These are phyloP conservation scores for Panthera leo DNA, from an alignment of 2,113 vertebrate genomes.

Conservation along the genomic window DNA sequence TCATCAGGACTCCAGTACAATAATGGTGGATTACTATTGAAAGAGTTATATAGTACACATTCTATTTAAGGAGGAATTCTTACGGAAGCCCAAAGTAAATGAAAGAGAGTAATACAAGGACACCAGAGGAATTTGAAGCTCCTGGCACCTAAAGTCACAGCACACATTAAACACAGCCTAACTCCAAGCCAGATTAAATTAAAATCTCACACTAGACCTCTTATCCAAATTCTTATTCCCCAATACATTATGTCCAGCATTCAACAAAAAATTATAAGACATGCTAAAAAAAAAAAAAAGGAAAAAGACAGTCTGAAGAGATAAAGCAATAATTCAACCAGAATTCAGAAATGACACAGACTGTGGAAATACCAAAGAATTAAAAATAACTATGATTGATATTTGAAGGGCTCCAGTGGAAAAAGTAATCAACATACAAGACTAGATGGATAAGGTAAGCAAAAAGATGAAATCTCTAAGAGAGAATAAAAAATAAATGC, in stretches of 20 bases:
- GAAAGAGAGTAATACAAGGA: not conserved
- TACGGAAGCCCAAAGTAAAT: not conserved
- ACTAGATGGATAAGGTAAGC: not conserved
- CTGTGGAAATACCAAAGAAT: conserved; percentile 15
- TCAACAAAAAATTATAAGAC: not conserved
- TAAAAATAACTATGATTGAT: not conserved
- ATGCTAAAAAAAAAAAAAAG: not conserved
- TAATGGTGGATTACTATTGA: not conserved
- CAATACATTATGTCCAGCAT: not conserved
- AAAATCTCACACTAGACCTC: not conserved
- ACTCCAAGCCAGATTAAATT: not conserved
- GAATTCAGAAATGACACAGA: not conserved
- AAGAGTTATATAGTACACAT: not conserved
- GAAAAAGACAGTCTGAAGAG: not conserved
- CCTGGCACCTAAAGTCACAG: not conserved
- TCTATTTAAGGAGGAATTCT: not conserved
- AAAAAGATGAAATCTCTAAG: not conserved
- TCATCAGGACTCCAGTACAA: not conserved
- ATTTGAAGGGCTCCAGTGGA: not conserved
- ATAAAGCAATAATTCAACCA: not conserved
- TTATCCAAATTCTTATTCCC: not conserved
- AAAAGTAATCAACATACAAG: conserved; percentile 10
- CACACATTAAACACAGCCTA: not conserved
- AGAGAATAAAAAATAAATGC: not conserved
- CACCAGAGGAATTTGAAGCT: not conserved